These are phyloP conservation scores for Wiebesia pumilae DNA, from an alignment of 1,140 invertebrate species.

Conservation along the genomic window DNA sequence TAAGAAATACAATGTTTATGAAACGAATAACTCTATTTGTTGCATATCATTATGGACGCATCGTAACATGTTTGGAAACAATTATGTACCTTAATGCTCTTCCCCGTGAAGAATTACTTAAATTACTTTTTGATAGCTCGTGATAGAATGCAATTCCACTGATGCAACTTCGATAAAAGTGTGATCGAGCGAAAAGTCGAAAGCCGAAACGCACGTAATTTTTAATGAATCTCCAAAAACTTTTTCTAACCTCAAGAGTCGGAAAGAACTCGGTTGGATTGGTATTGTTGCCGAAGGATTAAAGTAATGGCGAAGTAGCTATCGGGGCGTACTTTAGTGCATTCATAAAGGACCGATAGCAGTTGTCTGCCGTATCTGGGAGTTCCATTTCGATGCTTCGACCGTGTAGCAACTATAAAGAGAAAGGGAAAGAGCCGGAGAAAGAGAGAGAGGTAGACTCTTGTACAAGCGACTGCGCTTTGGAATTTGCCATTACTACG, in stretches of 20 bases:
- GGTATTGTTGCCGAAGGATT: neutral
- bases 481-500: constrained; percentile 5
- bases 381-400: constrained; percentile 69
- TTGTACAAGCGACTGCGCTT: neutral
- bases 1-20: neutral
- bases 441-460: neutral
- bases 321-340: constrained; percentile 43
- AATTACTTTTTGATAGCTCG: too few species aligned
- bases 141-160: neutral
- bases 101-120: too few species aligned
- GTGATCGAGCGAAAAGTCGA: neutral
- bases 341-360: constrained; percentile 63
- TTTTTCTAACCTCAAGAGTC: neutral
- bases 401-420: constrained; percentile 27
- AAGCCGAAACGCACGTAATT: neutral
- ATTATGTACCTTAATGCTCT: too few species aligned
- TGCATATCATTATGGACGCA: neutral
- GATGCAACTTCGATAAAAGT: neutral
- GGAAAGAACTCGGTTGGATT: neutral
- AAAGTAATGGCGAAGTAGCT: constrained; percentile 24
- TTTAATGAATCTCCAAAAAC: neutral
- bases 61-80: neutral
- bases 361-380: constrained; percentile 70
- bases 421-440: neutral
- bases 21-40: neutral